Percentiles rank a stretch among this genome's conserved stretches.
Conservation (phyloP, 2,888 invertebrate species). For the Catotricha subobsoleta region DNA sequence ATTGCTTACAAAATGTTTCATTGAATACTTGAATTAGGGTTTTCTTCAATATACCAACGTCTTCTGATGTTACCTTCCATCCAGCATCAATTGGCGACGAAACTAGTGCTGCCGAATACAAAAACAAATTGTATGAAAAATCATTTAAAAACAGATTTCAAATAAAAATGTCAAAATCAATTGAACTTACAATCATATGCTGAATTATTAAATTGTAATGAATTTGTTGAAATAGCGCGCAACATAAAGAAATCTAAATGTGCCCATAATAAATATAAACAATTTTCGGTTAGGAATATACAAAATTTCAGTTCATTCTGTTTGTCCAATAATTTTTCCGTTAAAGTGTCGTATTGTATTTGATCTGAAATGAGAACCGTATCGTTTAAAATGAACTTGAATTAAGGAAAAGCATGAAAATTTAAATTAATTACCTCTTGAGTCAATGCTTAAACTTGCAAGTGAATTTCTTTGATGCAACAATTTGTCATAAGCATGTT, state of each 20-base stretch:
- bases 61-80: conserved; percentile 40
- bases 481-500: conserved; percentile 27
- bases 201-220: conserved; percentile 17
- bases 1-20: conserved; percentile 57
- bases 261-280: conserved; percentile 58
- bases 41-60: conserved; percentile 48
- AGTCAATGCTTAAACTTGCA: not conserved
- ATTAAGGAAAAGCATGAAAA: not conserved
- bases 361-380: conserved; percentile 19
- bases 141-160: not conserved
- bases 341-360: conserved; percentile 27
- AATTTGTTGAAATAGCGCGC: conserved; percentile 35
- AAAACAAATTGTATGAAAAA: not conserved
- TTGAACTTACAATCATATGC: not conserved
- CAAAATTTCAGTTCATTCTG: conserved; percentile 41
- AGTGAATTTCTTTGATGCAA: conserved; percentile 29
- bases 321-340: conserved; percentile 35
- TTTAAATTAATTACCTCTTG: not conserved
- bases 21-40: conserved; percentile 55
- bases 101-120: conserved; percentile 21
- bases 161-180: not conserved
- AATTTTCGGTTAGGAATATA: conserved; percentile 49
- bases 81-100: conserved; percentile 31
- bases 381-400: conserved; percentile 21
- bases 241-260: conserved; percentile 55